phyloP scores from a whole-genome alignment of 2,888 invertebrate species.

The Calliopum simillimum region DNA sequence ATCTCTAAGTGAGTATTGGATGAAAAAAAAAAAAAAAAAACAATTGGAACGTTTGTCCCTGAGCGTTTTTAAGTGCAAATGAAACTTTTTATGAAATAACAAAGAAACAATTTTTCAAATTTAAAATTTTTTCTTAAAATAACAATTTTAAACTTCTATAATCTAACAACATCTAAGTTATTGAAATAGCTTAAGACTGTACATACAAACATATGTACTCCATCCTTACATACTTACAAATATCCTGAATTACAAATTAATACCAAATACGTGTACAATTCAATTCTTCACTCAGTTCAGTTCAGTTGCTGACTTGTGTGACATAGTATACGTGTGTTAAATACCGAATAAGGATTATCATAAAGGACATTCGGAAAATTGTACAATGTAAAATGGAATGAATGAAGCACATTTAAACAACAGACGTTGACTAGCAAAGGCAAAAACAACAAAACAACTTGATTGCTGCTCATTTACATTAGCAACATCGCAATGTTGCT shows the following conservation, averaged over 20 bases:
- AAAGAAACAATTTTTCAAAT: neutral
- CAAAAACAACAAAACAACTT: too few species aligned
- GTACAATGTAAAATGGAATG: neutral
- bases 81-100: neutral
- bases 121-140: too few species aligned
- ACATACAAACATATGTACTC: too few species aligned
- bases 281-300: neutral
- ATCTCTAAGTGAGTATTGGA: neutral
- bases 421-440: too few species aligned
- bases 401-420: neutral
- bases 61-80: slow-evolving; percentile 31
- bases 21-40: neutral
- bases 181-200: too few species aligned
- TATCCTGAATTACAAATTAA: neutral
- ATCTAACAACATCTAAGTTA: too few species aligned
- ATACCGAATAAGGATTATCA: slow-evolving; percentile 1
- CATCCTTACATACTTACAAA: too few species aligned
- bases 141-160: too few species aligned
- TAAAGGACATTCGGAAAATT: neutral
- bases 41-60: slow-evolving; percentile 10
- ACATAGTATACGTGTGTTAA: slow-evolving; percentile 7
- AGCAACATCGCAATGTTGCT: too few species aligned
- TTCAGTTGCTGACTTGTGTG: neutral
- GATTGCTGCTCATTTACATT: too few species aligned
- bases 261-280: slow-evolving; percentile 1